phyloP scores from a whole-genome alignment of 30 jellyfish, hydroid and myxozoan species.

The Morbakka virulenta region DNA sequence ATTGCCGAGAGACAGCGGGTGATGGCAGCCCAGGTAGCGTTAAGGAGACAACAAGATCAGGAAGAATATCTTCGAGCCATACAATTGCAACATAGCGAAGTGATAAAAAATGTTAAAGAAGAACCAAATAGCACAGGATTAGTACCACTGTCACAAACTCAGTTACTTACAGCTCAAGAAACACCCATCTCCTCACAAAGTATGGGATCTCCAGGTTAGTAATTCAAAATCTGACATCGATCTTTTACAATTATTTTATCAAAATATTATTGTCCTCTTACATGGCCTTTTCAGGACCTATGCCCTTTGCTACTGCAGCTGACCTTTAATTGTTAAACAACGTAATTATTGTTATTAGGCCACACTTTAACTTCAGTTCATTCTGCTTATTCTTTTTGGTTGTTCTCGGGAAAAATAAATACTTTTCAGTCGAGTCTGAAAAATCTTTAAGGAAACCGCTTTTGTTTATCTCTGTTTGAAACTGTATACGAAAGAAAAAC shows the following conservation, averaged over 20 bases:
- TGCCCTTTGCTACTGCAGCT: background rate
- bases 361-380: no score
- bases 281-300: background rate
- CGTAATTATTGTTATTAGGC: no score
- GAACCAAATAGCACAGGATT: slow-evolving; percentile 65
- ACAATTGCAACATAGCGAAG: slow-evolving; percentile 78
- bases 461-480: no score
- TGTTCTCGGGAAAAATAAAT: no score
- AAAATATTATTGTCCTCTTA: no score
- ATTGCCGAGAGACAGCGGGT: slow-evolving; percentile 99
- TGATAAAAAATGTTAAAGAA: slow-evolving; percentile 51
- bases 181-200: slow-evolving; percentile 57
- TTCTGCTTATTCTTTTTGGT: no score
- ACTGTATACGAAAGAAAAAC: background rate
- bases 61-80: slow-evolving; percentile 92
- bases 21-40: slow-evolving; percentile 99
- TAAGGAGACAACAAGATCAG: slow-evolving; percentile 97
- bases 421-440: no score
- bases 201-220: slow-evolving; percentile 67
- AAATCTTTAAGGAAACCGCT: no score
- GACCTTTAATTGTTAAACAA: background rate
- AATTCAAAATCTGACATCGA: background rate
- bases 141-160: background rate
- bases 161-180: background rate
- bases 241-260: background rate